These are phyloP conservation scores for Acronicta leporina DNA, from an alignment of 2,888 invertebrate species.

Conservation along the genomic window DNA sequence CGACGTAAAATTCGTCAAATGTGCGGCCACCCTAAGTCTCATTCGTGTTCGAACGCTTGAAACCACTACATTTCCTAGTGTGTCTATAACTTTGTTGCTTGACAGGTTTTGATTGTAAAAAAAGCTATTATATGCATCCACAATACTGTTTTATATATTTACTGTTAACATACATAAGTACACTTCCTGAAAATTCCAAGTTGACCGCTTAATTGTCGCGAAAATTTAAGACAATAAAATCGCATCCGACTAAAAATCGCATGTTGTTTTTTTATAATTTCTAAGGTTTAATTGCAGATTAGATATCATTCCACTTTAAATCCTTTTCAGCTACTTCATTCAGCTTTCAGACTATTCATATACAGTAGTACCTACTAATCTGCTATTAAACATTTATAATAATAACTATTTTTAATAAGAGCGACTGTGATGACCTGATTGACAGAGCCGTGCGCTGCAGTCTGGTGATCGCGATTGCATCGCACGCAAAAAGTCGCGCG, in stretches of 20 bases:
- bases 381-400: conserved; percentile 49
- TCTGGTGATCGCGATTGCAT: conserved; percentile 31
- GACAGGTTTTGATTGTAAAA: no score
- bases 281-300: conserved; percentile 55
- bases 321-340: conserved; percentile 48
- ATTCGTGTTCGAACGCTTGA: no score
- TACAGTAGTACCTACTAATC: conserved; percentile 41
- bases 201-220: conserved; percentile 47
- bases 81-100: no score
- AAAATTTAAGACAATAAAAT: conserved; percentile 12
- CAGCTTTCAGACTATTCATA: conserved; percentile 26
- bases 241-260: conserved; percentile 24
- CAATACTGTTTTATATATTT: conserved; percentile 50
- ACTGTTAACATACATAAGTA: conserved; percentile 56
- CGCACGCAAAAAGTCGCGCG: conserved; percentile 35
- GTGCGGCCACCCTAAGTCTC: no score
- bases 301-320: conserved; percentile 25
- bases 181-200: conserved; percentile 43
- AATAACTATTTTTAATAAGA: conserved; percentile 24
- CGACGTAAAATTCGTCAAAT: no score
- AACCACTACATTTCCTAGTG: no score
- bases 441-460: conserved; percentile 47
- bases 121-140: conserved; percentile 33
- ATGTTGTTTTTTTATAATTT: conserved; percentile 27
- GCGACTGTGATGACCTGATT: conserved; percentile 40